phyloP scores from a whole-genome alignment of 64 coral and sea anemone species.

The Trachythela sp. region DNA sequence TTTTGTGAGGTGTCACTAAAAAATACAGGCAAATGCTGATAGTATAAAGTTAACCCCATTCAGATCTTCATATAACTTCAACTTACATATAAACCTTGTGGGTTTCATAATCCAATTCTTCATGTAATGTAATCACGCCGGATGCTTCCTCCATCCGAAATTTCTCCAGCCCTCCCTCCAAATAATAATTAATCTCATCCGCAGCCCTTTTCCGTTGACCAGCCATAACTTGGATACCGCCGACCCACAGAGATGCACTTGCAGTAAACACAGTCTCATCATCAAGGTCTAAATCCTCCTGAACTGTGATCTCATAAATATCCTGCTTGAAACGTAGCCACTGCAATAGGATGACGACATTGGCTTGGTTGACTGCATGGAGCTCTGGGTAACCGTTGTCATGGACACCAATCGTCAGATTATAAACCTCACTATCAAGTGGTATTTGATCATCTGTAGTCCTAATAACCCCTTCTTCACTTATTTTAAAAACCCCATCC shows the following conservation, averaged over 20 bases:
- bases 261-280: not conserved
- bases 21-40: too few species aligned
- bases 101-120: conserved; percentile 5
- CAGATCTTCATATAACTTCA: not conserved
- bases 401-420: not conserved
- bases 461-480: not conserved
- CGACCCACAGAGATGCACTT: not conserved
- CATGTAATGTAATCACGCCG: not conserved
- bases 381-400: conserved; percentile 20
- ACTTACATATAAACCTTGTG: not conserved
- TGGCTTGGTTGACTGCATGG: not conserved
- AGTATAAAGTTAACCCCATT: too few species aligned
- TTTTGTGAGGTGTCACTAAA: too few species aligned
- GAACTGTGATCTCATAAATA: not conserved
- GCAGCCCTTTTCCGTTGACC: not conserved
- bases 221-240: not conserved
- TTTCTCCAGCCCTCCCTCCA: not conserved
- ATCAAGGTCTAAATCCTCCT: not conserved
- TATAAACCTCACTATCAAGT: not conserved
- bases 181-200: not conserved
- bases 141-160: not conserved
- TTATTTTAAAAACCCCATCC: not conserved
- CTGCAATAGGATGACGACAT: not conserved
- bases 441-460: not conserved
- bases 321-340: conserved; percentile 3